Evolutionary conservation across 2,113 vertebrate species (phyloP).

Genomic region (Platysternon megacephalum): DNA sequence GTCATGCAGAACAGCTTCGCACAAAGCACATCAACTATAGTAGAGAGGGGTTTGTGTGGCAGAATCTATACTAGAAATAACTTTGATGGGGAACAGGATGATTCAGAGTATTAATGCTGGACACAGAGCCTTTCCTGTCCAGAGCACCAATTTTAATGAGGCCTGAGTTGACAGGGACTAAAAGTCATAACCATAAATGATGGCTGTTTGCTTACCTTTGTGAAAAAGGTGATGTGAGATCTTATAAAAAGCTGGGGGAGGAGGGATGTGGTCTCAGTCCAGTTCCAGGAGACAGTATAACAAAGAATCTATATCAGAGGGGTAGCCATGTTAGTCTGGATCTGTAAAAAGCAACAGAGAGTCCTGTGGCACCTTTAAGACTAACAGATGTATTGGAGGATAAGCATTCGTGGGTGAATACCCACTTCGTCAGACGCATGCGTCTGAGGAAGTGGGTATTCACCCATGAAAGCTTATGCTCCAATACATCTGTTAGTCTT

Average conservation of each 20-base stretch:
- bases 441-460: too few relatives aligned
- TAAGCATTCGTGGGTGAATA: too few relatives aligned
- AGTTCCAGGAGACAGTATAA: background rate
- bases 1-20: background rate
- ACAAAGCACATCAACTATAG: constrained; percentile 23
- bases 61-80: background rate
- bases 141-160: background rate
- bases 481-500: too few relatives aligned
- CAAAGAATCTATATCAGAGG: accelerated
- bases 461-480: too few relatives aligned
- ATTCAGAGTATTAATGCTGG: background rate
- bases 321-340: too few relatives aligned
- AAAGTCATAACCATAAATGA: background rate
- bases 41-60: background rate
- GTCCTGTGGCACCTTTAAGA: too few relatives aligned
- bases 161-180: background rate
- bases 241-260: background rate
- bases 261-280: background rate
- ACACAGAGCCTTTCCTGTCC: background rate
- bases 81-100: background rate
- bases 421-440: too few relatives aligned
- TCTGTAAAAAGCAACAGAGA: too few relatives aligned
- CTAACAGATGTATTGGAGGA: too few relatives aligned
- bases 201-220: background rate
- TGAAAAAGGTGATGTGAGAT: background rate